Conservation (phyloP, 2,797 vertebrate species). For the Coendou prehensilis region DNA sequence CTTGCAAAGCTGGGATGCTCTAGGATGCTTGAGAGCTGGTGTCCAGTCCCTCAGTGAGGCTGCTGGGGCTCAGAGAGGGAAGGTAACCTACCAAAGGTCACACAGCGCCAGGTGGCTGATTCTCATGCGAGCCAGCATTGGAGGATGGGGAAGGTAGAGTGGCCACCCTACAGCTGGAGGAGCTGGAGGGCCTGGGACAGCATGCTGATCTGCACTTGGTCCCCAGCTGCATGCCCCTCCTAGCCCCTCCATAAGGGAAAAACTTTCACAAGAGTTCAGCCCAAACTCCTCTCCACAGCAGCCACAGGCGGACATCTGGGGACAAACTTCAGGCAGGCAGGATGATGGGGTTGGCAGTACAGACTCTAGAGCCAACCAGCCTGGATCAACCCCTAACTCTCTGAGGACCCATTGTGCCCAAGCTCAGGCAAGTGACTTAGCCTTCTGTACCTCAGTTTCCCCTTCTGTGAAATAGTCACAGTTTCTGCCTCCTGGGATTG, state of each 20-base stretch:
- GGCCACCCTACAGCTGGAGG: rapidly evolving
- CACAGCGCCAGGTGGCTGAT: background rate
- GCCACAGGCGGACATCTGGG: background rate
- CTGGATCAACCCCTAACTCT: background rate
- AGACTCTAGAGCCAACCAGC: background rate
- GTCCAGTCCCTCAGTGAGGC: background rate
- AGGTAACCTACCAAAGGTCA: background rate
- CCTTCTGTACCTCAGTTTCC: background rate
- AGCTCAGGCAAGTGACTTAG: background rate
- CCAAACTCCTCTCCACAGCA: background rate
- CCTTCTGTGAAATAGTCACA: background rate
- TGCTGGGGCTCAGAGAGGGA: background rate
- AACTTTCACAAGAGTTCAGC: background rate
- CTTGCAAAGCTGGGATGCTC: background rate
- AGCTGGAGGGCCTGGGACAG: background rate
- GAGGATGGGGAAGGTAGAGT: no score
- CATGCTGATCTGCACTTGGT: no score
- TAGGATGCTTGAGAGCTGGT: background rate
- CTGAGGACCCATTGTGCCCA: background rate
- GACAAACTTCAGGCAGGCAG: background rate
- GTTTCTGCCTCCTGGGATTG: background rate
- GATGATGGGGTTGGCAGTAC: background rate
- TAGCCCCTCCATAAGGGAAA: background rate
- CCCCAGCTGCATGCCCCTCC: background rate
- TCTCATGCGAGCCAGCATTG: background rate